Base-by-base conservation (phyloP, 1,140 invertebrate species). In the Bombus soroeensis region DNA sequence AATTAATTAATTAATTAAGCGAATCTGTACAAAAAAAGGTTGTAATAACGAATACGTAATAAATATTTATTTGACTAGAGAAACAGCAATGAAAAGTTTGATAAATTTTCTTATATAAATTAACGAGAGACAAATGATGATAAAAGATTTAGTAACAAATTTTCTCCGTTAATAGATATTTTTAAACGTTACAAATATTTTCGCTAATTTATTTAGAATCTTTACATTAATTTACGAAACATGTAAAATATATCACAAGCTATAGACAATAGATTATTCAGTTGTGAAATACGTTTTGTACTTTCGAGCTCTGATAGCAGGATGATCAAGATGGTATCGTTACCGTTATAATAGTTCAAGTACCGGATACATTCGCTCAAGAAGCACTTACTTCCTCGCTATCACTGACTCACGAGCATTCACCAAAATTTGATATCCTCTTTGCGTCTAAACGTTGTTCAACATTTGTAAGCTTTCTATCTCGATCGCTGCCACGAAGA, bases 301-400 rank as follows among this genome's bases (percentile, higher is more conserved):
- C 59, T 81, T 81, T 68, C 59, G 13, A 81, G 32, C 76, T 47
- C 37, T 57, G 37, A 32, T 28, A 72, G 32, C 47, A 34, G 71
- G 37, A 75, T 34, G 59, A 72, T 74, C 57, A 57, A 81, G 78
- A 85, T 85, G 32, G 47, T 81, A 72, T 85, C 79, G 59, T 85
- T 81, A 81, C 79, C 64, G 79, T 85, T 85, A 74, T 66, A 81
- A 81, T 85, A 85, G 70, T 81, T 68, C 25, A 74, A 81, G 79
- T 39, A 68, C 79, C 79, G 84, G 84, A 85, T 85, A 85, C 77
- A 57, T 25, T 85, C 62, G 71, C 79, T 85, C 77, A 81, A 85
- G 78, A 66, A 85, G 57, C 71, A 85, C 71, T 81, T 74, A 59
- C 62, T 85, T 75, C 47, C 76, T 73, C 77, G 68, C 53, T 32